Evolutionary conservation across 2,113 vertebrate species (phyloP).

Genomic region (Tragulus kanchil): DNA sequence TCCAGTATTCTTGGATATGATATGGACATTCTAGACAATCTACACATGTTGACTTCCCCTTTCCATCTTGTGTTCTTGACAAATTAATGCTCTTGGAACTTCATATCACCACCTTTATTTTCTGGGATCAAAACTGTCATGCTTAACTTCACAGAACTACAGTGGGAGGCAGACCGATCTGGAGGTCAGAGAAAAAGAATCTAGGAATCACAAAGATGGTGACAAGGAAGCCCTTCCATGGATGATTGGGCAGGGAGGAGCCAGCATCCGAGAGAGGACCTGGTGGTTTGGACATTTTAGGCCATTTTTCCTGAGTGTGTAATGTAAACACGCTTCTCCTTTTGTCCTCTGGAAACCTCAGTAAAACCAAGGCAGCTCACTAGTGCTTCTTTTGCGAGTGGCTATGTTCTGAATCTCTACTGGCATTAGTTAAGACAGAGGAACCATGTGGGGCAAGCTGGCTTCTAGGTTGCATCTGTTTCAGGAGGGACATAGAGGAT

Average conservation of each 20-base stretch:
- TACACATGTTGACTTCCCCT: neutral
- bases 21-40: neutral
- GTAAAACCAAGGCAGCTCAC: neutral
- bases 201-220: neutral
- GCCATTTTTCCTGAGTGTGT: neutral
- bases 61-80: neutral
- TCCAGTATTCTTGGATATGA: neutral
- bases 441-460: neutral
- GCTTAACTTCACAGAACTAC: neutral
- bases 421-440: neutral
- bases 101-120: neutral
- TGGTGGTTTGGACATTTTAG: neutral
- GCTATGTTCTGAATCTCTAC: rapidly evolving
- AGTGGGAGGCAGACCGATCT: neutral
- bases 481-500: neutral
- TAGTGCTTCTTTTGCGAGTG: neutral
- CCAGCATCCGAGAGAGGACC: neutral
- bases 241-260: neutral
- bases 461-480: neutral
- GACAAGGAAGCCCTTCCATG: neutral
- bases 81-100: neutral
- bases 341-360: neutral
- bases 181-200: neutral
- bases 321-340: neutral
- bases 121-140: neutral